Conservation (phyloP, 2,113 vertebrate genomes). For the Cebidichthys violaceus region DNA sequence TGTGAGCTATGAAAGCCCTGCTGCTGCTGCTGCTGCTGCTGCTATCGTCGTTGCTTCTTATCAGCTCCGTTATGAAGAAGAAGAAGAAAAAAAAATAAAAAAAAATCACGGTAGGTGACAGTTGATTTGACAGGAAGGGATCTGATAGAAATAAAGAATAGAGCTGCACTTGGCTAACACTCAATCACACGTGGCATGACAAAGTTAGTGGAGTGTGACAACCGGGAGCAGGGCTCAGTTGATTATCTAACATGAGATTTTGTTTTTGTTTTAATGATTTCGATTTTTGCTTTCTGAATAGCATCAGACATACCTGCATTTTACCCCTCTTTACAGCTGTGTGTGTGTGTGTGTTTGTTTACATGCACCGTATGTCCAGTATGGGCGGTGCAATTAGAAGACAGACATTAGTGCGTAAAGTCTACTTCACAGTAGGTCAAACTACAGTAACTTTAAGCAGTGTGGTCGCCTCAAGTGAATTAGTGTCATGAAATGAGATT, state of each 20-base stretch:
- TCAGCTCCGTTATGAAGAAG: conserved; percentile 72
- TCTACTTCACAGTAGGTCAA: not conserved
- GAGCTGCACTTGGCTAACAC: conserved; percentile 52
- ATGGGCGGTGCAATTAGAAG: not conserved
- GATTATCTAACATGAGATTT: conserved; percentile 2
- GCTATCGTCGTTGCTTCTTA: conserved; percentile 63
- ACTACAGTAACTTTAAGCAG: not conserved
- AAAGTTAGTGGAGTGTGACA: conserved; percentile 35
- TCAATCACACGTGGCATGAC: conserved; percentile 54
- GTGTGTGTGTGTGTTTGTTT: conserved; percentile 3
- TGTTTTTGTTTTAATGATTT: not conserved
- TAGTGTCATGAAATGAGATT: not conserved
- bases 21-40: conserved; percentile 58
- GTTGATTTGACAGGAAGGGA: conserved; percentile 75
- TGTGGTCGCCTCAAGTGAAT: not conserved
- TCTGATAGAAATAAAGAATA: conserved; percentile 75
- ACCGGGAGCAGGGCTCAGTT: not conserved
- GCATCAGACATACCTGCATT: not conserved
- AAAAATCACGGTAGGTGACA: conserved; percentile 68
- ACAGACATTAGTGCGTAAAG: not conserved
- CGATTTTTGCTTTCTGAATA: not conserved
- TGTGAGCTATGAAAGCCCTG: conserved; percentile 66
- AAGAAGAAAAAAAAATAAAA: conserved; percentile 64
- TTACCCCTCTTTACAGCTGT: not conserved
- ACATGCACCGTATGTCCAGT: not conserved